Evolutionary conservation across 2,888 invertebrate genomes (phyloP), one percentile per base, ranked within the genome.

Genomic region (Sipha maydis): DNA sequence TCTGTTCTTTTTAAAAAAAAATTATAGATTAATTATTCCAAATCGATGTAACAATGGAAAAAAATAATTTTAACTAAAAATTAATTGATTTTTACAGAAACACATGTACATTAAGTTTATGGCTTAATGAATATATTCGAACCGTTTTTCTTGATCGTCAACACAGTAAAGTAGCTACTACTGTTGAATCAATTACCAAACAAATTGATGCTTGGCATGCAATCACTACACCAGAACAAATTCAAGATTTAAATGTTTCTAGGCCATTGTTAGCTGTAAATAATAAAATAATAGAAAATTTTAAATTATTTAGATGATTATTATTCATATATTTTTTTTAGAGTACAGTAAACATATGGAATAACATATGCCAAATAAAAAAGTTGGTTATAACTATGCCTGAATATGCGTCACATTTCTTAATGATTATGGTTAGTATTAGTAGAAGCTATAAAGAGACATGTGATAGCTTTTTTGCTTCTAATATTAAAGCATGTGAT

Each of bases 121-220:
- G 97, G 92, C 93, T 98, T 88, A 95, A 95, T 79, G 96, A 97
- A 92, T 97, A 97, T 92, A 96, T 98, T 41, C 96, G 96, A 90
- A 95, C 96, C 91, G 96, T 96, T 14, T 98, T 97, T 92, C 94
- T 97, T 90, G 96, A 95, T 90, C 94, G 96, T 90, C 95, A 96
- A 88, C 95, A 95, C 91, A 93, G 93, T 76, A 93, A 94, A 90
- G 93, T 95, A 31, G 93, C 94, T 1, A 93, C 93, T 73, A 94
- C 94, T 90, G 95, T 96, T 90, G 95, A 96, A 90, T 93, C 93
- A 1, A 95, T 96, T 38, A 95, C 95, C 83, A 95, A 95, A 92
- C 94, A 94, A 91, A 93, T 95, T 89, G 95, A 95, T 92, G 96
- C 96, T 9, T 97, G 97, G 96, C 94, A 96, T 86, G 94, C 96